Conservation (phyloP, 1,140 invertebrate species). For the Drosophila ercepeae region DNA sequence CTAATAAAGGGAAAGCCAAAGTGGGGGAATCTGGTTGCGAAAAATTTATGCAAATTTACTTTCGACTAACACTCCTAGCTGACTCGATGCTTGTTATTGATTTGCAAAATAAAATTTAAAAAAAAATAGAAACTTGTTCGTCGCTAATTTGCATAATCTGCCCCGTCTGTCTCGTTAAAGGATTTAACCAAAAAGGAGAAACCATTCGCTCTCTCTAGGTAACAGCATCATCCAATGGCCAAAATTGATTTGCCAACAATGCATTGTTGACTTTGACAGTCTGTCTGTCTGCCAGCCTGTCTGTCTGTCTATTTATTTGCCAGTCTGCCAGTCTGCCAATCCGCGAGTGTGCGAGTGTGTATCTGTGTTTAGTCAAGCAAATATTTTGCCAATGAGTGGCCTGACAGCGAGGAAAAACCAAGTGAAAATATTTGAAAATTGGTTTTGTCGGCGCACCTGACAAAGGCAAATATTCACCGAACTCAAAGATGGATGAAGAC, state of each 20-base stretch:
- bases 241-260: constrained; percentile 61
- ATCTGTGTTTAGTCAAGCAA: constrained; percentile 69
- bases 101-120: constrained; percentile 42
- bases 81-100: constrained; percentile 65
- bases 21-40: constrained; percentile 11
- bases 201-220: constrained; percentile 53
- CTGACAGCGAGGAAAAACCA: constrained; percentile 47
- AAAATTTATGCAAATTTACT: constrained; percentile 69
- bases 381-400: constrained; percentile 72
- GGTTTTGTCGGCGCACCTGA: constrained; percentile 79
- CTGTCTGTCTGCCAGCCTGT: constrained; percentile 6
- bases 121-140: constrained; percentile 43
- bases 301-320: constrained; percentile 16
- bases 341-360: constrained; percentile 9
- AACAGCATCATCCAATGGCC: constrained; percentile 40
- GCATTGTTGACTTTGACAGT: constrained; percentile 74
- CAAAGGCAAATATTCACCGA: constrained; percentile 73
- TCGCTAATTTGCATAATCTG: constrained; percentile 76
- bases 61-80: constrained; percentile 49
- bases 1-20: constrained; percentile 57
- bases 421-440: constrained; percentile 83
- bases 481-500: constrained; percentile 12
- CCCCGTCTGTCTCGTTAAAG: constrained; percentile 68
- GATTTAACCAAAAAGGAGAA: constrained; percentile 59
- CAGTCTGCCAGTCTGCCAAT: constrained; percentile 14